phyloP scores from a whole-genome alignment of 1,140 invertebrate genomes.

The Heliconius hewitsoni region DNA sequence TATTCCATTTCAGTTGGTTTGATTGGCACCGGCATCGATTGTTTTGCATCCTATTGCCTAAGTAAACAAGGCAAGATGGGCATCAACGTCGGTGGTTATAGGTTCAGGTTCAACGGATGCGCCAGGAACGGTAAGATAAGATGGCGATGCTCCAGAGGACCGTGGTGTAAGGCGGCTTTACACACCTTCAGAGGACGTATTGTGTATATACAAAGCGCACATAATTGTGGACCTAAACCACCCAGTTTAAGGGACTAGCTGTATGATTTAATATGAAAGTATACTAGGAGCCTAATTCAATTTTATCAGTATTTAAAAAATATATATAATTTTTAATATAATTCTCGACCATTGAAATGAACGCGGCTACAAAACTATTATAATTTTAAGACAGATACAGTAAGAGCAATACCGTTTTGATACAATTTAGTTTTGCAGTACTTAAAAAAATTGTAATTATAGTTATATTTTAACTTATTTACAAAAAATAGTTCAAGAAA shows the following conservation, averaged over 20 bases:
- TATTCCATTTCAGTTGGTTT: slow-evolving; percentile 60
- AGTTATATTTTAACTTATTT: not conserved
- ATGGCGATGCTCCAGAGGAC: slow-evolving; percentile 71
- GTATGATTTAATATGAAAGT: not conserved
- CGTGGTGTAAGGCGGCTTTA: slow-evolving; percentile 74
- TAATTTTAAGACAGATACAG: not conserved
- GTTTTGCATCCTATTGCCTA: slow-evolving; percentile 74
- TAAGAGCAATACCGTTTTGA: not conserved
- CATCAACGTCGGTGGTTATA: slow-evolving; percentile 72
- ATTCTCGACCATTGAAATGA: not conserved
- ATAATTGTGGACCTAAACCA: slow-evolving; percentile 73
- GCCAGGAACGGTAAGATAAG: slow-evolving; percentile 72
- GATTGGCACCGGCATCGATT: slow-evolving; percentile 66
- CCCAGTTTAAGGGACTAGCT: slow-evolving; percentile 38
- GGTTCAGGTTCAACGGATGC: slow-evolving; percentile 74
- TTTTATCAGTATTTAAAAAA: not conserved
- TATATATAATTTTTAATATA: not conserved
- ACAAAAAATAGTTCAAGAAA: not conserved
- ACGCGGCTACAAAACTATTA: not conserved
- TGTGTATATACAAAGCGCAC: slow-evolving; percentile 72
- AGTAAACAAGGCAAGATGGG: slow-evolving; percentile 78
- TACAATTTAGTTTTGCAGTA: too few species aligned
- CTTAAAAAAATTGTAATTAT: too few species aligned
- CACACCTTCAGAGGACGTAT: slow-evolving; percentile 72
- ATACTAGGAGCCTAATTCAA: not conserved